Conservation (phyloP, 2,797 vertebrate species). For the Notolabrus celidotus region DNA sequence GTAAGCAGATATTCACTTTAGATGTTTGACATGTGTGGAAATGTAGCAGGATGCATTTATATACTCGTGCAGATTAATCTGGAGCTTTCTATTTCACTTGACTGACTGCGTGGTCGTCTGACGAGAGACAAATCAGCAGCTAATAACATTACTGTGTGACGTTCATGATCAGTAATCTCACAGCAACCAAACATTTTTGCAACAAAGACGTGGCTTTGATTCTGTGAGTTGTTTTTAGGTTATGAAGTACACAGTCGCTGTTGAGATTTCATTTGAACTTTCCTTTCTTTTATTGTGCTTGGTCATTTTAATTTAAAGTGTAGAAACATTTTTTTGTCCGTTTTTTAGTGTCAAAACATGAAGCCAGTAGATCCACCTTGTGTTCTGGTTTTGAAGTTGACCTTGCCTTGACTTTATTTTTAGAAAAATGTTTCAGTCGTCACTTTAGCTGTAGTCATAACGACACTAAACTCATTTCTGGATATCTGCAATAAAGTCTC, state of each 20-base stretch:
- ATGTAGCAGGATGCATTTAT: constrained; percentile 9
- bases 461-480: too few relatives aligned
- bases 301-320: not conserved
- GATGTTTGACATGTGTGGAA: constrained; percentile 29
- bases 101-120: constrained; percentile 5
- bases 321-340: too few relatives aligned
- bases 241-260: not conserved
- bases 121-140: constrained; percentile 2
- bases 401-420: too few relatives aligned
- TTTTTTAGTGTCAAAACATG: too few relatives aligned
- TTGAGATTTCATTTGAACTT: constrained; percentile 16
- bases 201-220: not conserved
- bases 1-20: constrained; percentile 24
- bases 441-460: too few relatives aligned
- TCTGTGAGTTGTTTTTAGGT: not conserved
- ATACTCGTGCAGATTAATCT: constrained; percentile 12
- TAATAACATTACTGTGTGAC: constrained; percentile 5
- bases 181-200: not conserved
- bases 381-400: too few relatives aligned
- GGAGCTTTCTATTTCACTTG: constrained; percentile 23
- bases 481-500: too few relatives aligned
- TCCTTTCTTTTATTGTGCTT: not conserved
- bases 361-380: too few relatives aligned
- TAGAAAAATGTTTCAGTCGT: too few relatives aligned
- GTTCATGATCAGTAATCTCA: constrained; percentile 1